A percentile compares a stretch with the other conserved stretches of the same genome.
phyloP scores from a whole-genome alignment of 2,797 vertebrate genomes.

The Coluber constrictor region DNA sequence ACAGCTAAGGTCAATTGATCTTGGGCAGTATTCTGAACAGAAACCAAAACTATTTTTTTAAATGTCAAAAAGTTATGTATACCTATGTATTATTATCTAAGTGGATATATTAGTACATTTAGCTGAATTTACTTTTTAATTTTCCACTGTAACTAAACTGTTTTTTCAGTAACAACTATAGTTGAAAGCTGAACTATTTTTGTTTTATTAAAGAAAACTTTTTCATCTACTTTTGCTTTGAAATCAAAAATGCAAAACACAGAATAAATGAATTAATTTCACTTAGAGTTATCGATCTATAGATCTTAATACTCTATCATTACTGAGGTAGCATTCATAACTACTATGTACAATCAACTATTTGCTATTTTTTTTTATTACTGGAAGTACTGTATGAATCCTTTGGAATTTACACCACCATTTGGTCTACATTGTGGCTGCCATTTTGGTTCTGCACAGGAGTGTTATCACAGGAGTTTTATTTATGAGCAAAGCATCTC shows the following conservation, averaged over 20 bases:
- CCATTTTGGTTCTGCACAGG: constrained; percentile 70
- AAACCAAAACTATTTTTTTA: constrained; percentile 40
- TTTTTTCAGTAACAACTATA: constrained; percentile 63
- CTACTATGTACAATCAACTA: constrained; percentile 65
- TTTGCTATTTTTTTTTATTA: constrained; percentile 53
- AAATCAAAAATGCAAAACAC: constrained; percentile 52
- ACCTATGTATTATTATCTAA: not conserved
- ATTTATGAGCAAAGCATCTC: constrained; percentile 51
- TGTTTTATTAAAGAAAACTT: not conserved
- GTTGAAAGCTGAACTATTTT: constrained; percentile 49
- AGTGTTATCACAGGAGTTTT: constrained; percentile 57
- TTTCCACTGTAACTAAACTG: constrained; percentile 35
- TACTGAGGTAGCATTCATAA: constrained; percentile 78
- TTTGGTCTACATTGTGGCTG: constrained; percentile 68
- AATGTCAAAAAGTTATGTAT: constrained; percentile 6
- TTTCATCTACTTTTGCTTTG: constrained; percentile 55
- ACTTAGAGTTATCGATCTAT: constrained; percentile 63
- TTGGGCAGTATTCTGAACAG: constrained; percentile 52
- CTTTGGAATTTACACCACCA: constrained; percentile 74
- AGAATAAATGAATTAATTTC: constrained; percentile 55
- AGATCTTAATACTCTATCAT: constrained; percentile 65
- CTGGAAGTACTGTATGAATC: constrained; percentile 64
- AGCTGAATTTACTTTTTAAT: constrained; percentile 35
- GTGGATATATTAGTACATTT: not conserved
- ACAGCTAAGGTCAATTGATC: constrained; percentile 36